Base-by-base conservation (phyloP, 1,140 invertebrate genomes). In the Andrena cerasifolii region DNA sequence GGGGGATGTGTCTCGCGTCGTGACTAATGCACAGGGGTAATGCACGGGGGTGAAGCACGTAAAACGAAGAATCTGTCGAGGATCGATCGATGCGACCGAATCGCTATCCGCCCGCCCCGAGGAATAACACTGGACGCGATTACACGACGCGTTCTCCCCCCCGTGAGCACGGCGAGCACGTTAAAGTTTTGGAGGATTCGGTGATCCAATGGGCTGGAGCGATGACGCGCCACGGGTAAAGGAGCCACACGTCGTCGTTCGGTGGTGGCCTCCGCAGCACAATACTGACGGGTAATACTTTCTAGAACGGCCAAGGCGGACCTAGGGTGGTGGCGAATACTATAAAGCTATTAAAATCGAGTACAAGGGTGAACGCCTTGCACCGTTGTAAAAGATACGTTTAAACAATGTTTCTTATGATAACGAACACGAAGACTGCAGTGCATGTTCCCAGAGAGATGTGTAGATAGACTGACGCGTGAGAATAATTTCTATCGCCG, bases 281-380 rank as follows among this genome's bases (percentile, higher is more conserved):
- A 88, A 85, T 88, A 82, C 85, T 83, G 82, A 87, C 88, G 86
- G 87, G 85, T 86, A 87, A 87, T 86, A 86, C 74, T 79, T 86
- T 86, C 66, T 82, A 82, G 62, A 78, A 77, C 71, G 80, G 61
- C 76, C 75, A 80, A 77, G 59, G 59, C 12, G 26, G 6, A 53
- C 24, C 21, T 28, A 4, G 24, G 28, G 28, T 12, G 28, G 18
- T n/a, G 49, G 18, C 2, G 53, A 31, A n/a, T n/a, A n/a, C n/a
- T n/a, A n/a, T n/a, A n/a, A n/a, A n/a, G n/a, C n/a, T n/a, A n/a
- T n/a, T 31, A 31, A 56, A 18, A 28, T 56, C 24, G 24, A 56
- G 24, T 18, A 26, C 31, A n/a, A 58, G 4, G 8, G 56, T 21
- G 28, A 40, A 14, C 3, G 14, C 6, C 8, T 40, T 40, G 3